Evolutionary conservation across 37 sponge, comb jelly and placozoan species (phyloP), one percentile per base, ranked within the genome.

Genomic region (Agelas oroides): DNA sequence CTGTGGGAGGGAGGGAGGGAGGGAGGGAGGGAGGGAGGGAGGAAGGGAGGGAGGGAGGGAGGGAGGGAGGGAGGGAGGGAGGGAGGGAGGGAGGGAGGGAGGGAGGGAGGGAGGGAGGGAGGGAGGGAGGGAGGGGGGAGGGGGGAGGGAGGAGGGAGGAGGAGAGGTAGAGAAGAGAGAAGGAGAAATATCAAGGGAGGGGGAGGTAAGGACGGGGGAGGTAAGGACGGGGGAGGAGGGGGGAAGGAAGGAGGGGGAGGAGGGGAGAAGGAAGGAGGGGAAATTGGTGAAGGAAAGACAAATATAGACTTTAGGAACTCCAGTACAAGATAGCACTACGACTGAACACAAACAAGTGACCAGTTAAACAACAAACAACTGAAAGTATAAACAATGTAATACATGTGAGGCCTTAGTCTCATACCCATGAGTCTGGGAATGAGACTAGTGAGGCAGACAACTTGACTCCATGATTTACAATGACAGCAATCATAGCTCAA

Each of bases 1-100:
- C 96, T 93, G 74, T 17, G 79, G n/a, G 65, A 30, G 6, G 52
- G 78, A 2, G 40, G 59, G 34, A 24, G 35, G 31, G 34, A 1
- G 58, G 71, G 39, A 36, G 41, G 46, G n/a, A 36, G 39, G 41
- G 46, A 24, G 39, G 39, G 41, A 38, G 39, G 5, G 39, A 37
- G 71, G 35, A 33, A 13, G 70, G 32, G 35, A 28, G 35, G 35
- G 39, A 16, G n/a, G 71, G 14, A 1, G n/a, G 39, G 39, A 37
- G 39, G 41, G 46, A 38, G 14, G 14, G 41, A 16, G 14, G 71
- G 39, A 24, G 41, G 23, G 34, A 38, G 46, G 41, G 41, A 38
- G n/a, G 71, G 71, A 71, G 41, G 71, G n/a, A 1, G 1, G 41
- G 41, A 37, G 39, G 46, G 23, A 6, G 62, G 14, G 62, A 12